Conservation (phyloP, 2,888 invertebrate genomes). For the Pyralis farinalis region DNA sequence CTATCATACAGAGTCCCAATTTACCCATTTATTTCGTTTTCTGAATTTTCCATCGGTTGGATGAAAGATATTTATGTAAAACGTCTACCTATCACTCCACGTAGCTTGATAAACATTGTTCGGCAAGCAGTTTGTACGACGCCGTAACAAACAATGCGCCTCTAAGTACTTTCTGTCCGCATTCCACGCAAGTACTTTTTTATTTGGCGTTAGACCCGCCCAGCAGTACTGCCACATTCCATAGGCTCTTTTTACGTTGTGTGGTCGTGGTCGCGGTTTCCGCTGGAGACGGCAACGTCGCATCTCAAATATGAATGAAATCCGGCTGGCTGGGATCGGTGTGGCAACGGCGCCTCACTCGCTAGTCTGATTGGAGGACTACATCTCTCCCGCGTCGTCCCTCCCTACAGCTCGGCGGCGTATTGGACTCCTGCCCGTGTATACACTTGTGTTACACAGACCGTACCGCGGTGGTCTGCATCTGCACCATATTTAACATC, state of each 20-base stretch:
- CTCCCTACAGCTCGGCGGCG: constrained; percentile 35
- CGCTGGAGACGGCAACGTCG: constrained; percentile 78
- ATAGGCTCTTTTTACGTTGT: constrained; percentile 76
- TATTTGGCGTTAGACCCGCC: constrained; percentile 73
- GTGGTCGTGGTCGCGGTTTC: constrained; percentile 81
- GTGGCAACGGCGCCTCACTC: constrained; percentile 77
- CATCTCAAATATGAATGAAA: constrained; percentile 80
- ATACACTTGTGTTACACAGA: constrained; percentile 18
- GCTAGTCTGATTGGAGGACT: constrained; percentile 75
- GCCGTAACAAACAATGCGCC: constrained; percentile 5
- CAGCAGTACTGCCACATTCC: constrained; percentile 78
- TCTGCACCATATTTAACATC: constrained; percentile 30
- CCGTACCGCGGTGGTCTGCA: constrained; percentile 28
- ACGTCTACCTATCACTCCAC: too few relatives aligned
- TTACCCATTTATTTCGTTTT: too few relatives aligned
- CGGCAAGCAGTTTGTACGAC: not conserved
- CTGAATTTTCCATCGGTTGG: too few relatives aligned
- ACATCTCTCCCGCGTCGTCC: constrained; percentile 68
- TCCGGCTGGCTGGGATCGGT: constrained; percentile 70
- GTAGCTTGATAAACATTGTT: not conserved
- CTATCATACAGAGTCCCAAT: too few relatives aligned
- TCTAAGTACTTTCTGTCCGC: constrained; percentile 39
- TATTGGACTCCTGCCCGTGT: constrained; percentile 25
- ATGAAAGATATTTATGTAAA: too few relatives aligned
- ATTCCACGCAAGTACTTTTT: constrained; percentile 63